Evolutionary conservation across 2,113 vertebrate species (phyloP).

Genomic region (Scomber japonicus): DNA sequence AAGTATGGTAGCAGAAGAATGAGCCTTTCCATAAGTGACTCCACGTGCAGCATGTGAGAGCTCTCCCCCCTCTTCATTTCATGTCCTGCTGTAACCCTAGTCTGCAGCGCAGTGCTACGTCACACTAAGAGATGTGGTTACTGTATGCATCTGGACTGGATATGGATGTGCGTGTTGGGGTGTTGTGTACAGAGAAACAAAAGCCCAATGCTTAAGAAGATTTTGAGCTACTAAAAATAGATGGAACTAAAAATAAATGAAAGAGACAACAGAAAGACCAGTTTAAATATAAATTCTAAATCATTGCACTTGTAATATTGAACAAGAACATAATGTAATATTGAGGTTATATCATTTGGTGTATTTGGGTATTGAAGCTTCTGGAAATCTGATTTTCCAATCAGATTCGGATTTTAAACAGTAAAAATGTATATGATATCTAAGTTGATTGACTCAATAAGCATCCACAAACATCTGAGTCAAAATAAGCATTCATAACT

Average conservation of each 20-base stretch:
- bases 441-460: no score
- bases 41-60: neutral
- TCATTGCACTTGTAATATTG: neutral
- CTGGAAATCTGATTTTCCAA: no score
- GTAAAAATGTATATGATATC: no score
- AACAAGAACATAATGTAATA: no score
- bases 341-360: no score
- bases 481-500: no score
- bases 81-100: slow-evolving; percentile 1
- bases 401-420: no score
- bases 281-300: neutral
- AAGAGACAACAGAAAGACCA: neutral
- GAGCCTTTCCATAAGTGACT: neutral
- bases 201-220: neutral
- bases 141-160: slow-evolving; percentile 14
- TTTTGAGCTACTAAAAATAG: neutral
- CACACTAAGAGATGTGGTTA: neutral
- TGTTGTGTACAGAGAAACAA: neutral
- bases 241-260: neutral
- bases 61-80: neutral
- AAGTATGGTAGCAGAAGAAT: neutral
- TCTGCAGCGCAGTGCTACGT: neutral
- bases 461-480: no score
- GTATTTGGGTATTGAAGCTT: no score
- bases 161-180: neutral